A percentile compares a stretch with the other conserved stretches of the same genome.
Evolutionary conservation across 2,797 vertebrate genomes (phyloP).

Genomic region (Peromyscus aztecus): DNA sequence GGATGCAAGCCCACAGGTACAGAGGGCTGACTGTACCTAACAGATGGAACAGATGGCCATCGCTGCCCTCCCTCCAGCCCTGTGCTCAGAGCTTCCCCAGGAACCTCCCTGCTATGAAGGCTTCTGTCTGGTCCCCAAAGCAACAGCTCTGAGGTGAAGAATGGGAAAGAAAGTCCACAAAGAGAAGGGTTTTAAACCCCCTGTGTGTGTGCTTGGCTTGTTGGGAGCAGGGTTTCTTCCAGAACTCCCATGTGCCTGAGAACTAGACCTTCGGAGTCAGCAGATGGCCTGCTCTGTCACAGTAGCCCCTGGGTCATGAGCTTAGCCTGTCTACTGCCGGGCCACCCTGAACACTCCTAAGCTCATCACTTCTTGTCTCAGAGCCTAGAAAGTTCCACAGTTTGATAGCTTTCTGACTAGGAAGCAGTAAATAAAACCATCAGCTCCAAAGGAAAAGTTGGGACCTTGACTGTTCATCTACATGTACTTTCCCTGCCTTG

Average conservation of each 20-base stretch:
- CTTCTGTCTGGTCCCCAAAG: background rate
- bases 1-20: background rate
- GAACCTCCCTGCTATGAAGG: background rate
- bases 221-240: background rate
- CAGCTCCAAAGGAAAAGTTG: slow-evolving; percentile 17
- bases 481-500: background rate
- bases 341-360: background rate
- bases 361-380: background rate
- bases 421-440: slow-evolving; percentile 52
- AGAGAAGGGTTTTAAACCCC: background rate
- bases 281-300: background rate
- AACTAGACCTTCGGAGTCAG: background rate
- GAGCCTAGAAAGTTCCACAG: background rate
- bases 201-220: background rate
- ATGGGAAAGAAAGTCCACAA: background rate
- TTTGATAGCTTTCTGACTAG: background rate
- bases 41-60: background rate
- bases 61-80: background rate
- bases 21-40: background rate
- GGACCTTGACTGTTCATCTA: background rate
- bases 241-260: background rate
- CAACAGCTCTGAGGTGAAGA: background rate
- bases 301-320: background rate
- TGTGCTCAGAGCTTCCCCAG: background rate
- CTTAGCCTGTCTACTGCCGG: background rate